phyloP scores from a whole-genome alignment of 2,113 vertebrate species.

The Syrmaticus mikado region DNA sequence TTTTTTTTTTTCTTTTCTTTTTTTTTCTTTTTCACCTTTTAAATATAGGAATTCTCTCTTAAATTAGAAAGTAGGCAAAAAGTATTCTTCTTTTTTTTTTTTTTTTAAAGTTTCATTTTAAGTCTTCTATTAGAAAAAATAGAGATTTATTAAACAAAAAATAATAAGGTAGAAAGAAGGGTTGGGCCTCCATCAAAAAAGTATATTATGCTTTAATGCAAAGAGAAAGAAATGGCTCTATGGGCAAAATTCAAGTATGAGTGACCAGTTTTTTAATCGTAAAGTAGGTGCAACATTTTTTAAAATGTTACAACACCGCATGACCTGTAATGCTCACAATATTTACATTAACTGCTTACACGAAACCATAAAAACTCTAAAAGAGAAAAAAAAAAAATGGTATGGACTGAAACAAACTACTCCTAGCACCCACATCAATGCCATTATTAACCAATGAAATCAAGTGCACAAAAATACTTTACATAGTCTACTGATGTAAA shows the following conservation, averaged over 20 bases:
- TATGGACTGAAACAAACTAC: slow-evolving; percentile 83
- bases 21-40: neutral
- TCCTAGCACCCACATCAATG: slow-evolving; percentile 85
- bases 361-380: slow-evolving; percentile 83
- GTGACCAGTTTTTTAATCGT: slow-evolving; percentile 95
- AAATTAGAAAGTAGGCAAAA: slow-evolving; percentile 76
- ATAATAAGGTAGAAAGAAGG: slow-evolving; percentile 72
- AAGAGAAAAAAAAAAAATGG: slow-evolving; percentile 62
- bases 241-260: slow-evolving; percentile 88
- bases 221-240: slow-evolving; percentile 83
- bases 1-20: too few species aligned
- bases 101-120: slow-evolving; percentile 54
- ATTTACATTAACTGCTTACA: slow-evolving; percentile 95
- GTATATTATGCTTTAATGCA: slow-evolving; percentile 75
- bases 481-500: slow-evolving; percentile 84
- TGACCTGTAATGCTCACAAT: slow-evolving; percentile 96
- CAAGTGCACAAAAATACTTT: slow-evolving; percentile 88
- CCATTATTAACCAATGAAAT: slow-evolving; percentile 76
- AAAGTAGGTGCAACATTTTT: slow-evolving; percentile 96
- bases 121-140: slow-evolving; percentile 73
- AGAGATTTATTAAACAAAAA: slow-evolving; percentile 77
- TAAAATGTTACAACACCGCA: slow-evolving; percentile 95
- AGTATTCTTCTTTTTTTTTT: slow-evolving; percentile 25
- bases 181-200: slow-evolving; percentile 78
- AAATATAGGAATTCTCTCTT: slow-evolving; percentile 74